These are phyloP conservation scores for Helarctos malayanus DNA, from an alignment of 2,797 vertebrate genomes.

Conservation along the genomic window DNA sequence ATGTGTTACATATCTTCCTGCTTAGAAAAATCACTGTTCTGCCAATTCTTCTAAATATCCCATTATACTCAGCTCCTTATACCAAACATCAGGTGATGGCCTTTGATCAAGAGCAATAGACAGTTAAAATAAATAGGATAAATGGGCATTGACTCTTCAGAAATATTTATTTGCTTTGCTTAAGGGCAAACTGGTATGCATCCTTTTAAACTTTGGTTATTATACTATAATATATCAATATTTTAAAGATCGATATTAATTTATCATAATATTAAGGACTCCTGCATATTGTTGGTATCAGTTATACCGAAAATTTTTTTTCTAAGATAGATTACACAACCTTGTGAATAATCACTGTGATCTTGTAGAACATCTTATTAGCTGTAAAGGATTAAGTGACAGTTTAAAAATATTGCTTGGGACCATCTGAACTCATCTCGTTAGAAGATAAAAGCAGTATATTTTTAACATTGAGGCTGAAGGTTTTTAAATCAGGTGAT, in stretches of 20 bases:
- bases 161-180: constrained; percentile 37
- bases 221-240: constrained; percentile 1
- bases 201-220: constrained; percentile 61
- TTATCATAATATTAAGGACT: constrained; percentile 63
- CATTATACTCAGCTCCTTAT: not conserved
- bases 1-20: not conserved
- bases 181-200: not conserved
- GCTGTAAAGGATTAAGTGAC: constrained; percentile 66
- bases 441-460: constrained; percentile 69
- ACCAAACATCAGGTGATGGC: not conserved
- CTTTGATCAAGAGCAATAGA: constrained; percentile 26
- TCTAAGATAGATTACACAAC: constrained; percentile 25
- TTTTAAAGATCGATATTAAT: constrained; percentile 66
- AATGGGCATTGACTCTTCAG: not conserved
- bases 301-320: constrained; percentile 43
- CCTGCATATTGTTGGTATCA: constrained; percentile 45
- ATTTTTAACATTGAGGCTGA: constrained; percentile 55
- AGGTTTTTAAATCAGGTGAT: constrained; percentile 74
- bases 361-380: constrained; percentile 66
- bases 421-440: constrained; percentile 64
- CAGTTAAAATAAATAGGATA: constrained; percentile 18
- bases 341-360: constrained; percentile 13
- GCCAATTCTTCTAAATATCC: constrained; percentile 17
- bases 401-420: constrained; percentile 64
- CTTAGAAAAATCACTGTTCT: constrained; percentile 27